These are phyloP conservation scores for Jordanella pulchra DNA, from an alignment of 2,797 vertebrate species.

Conservation along the genomic window DNA sequence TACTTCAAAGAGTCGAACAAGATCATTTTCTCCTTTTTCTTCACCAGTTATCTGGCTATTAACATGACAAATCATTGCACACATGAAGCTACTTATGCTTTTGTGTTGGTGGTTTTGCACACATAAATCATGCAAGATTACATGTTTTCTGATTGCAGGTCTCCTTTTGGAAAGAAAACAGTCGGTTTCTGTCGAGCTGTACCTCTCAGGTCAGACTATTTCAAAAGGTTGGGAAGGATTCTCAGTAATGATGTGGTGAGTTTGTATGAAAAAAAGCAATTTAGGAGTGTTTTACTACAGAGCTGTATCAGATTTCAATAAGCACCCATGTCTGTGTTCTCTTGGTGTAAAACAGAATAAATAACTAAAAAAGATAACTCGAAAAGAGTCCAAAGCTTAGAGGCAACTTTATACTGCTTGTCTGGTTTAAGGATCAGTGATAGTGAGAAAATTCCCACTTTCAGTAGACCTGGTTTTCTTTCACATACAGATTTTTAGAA, in stretches of 20 bases:
- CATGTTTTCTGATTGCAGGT: slow-evolving; percentile 27
- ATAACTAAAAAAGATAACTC: too few relatives aligned
- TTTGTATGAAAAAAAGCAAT: slow-evolving; percentile 1
- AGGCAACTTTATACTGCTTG: too few relatives aligned
- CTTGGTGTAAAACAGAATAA: too few relatives aligned
- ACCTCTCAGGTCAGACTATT: neutral
- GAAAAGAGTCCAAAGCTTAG: too few relatives aligned
- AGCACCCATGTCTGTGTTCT: neutral
- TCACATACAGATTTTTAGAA: too few relatives aligned
- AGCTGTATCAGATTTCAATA: neutral
- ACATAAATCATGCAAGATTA: slow-evolving; percentile 31
- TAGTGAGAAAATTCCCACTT: too few relatives aligned
- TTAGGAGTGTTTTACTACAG: neutral
- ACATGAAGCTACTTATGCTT: neutral
- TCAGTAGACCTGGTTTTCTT: too few relatives aligned
- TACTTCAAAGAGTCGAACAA: slow-evolving; percentile 16
- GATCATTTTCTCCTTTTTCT: slow-evolving; percentile 31
- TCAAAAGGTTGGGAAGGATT: neutral
- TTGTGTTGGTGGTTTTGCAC: too few relatives aligned
- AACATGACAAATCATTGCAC: slow-evolving; percentile 23
- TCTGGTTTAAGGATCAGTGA: too few relatives aligned
- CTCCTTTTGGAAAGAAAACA: slow-evolving; percentile 6
- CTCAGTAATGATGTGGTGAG: neutral
- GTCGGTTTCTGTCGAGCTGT: slow-evolving; percentile 28
- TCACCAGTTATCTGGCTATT: slow-evolving; percentile 25